Conservation (phyloP, 2,888 invertebrate species). For the Margaritifera margaritifera region DNA sequence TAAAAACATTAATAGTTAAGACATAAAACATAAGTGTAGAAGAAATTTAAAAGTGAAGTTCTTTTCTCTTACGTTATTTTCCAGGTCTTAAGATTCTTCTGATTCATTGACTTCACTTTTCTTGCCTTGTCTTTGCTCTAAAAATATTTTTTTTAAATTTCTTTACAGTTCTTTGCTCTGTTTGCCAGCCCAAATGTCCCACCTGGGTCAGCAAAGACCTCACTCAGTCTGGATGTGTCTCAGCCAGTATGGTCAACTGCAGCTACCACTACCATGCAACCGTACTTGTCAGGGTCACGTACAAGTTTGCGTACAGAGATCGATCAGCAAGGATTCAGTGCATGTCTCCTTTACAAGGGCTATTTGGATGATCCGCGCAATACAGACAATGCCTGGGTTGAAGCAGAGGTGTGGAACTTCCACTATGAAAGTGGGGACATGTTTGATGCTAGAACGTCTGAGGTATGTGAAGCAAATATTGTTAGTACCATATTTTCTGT, state of each 20-base stretch:
- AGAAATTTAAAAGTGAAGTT: neutral
- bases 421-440: conserved; percentile 61
- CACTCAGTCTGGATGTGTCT: conserved; percentile 13
- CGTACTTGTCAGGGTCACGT: conserved; percentile 27
- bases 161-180: conserved; percentile 53
- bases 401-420: conserved; percentile 69
- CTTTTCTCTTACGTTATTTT: too few species aligned
- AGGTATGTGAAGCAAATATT: conserved; percentile 38
- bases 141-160: neutral
- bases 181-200: conserved; percentile 36
- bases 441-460: conserved; percentile 54
- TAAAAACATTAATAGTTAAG: neutral
- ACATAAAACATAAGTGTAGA: neutral
- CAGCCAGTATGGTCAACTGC: conserved; percentile 11
- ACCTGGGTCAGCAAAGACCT: conserved; percentile 12
- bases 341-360: conserved; percentile 63
- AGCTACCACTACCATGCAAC: conserved; percentile 13
- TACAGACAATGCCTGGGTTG: conserved; percentile 68
- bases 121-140: too few species aligned
- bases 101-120: too few species aligned
- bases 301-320: conserved; percentile 35
- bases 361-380: conserved; percentile 71
- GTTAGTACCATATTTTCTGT: neutral
- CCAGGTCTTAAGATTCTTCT: too few species aligned
- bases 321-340: conserved; percentile 48